Evolutionary conservation across 2,888 invertebrate species (phyloP), one percentile per base, ranked within the genome.

Genomic region (Strigamia maritima): DNA sequence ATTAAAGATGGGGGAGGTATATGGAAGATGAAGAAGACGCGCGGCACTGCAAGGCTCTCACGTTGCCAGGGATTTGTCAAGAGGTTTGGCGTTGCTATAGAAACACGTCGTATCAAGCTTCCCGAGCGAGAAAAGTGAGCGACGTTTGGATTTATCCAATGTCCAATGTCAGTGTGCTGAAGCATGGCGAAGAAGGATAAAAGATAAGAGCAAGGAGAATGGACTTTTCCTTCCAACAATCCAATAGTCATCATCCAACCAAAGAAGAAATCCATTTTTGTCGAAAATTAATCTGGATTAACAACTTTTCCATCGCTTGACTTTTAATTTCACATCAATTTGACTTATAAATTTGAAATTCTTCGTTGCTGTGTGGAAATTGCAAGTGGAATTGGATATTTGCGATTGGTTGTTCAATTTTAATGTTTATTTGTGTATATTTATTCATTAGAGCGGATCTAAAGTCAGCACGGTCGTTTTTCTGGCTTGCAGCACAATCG

Each of bases 31-130:
- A 22, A 60, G 40, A 40, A 40, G 60, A 60, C 7, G 14, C 60
- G 60, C 60, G 60, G 60, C 14, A 60, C 22, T 60, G 60, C 60
- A 60, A 60, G 60, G 60, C 60, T 60, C 60, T 60, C 60, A 60
- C 60, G 60, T 60, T 60, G 60, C 60, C 24, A 22, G 60, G 60
- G 60, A 60, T 60, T 60, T 60, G 60, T 60, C 60, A 60, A 49
- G 60, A 60, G 60, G 60, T 22, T 60, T 60, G 60, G 60, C 60
- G 60, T 60, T 60, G 60, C 60, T 14, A 22, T 60, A 22, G 60
- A 60, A 60, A 60, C 60, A 60, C 60, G 60, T 22, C 60, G 22
- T 60, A 60, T 60, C 60, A 60, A 24, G 60, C 60, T 8, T 8
- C 22, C 22, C 19, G 60, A 22, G 60, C 60, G 22, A 4, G 24